Conservation (phyloP, 2,888 invertebrate genomes). For the Phyllotreta cruciferae region DNA sequence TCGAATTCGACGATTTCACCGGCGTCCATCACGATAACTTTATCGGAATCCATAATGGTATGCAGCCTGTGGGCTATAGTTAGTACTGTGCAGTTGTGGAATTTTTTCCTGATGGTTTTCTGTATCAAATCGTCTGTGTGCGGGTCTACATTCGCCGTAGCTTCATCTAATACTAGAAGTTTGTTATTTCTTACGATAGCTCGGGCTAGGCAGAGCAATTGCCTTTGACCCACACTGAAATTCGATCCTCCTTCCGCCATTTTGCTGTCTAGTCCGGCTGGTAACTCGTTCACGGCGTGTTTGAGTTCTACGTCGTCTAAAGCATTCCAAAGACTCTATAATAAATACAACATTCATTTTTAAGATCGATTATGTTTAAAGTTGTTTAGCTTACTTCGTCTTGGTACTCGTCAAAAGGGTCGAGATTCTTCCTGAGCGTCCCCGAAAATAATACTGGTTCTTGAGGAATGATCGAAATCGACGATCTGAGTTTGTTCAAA, state of each 20-base stretch:
- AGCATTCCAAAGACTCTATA: conserved; percentile 73
- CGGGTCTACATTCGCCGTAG: conserved; percentile 82
- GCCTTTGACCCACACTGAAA: conserved; percentile 64
- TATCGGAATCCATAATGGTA: conserved; percentile 8
- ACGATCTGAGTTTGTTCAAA: conserved; percentile 74
- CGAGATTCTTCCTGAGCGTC: conserved; percentile 85
- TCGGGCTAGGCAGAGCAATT: conserved; percentile 72
- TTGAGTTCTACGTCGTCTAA: conserved; percentile 84
- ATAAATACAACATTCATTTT: background rate
- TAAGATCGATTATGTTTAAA: background rate
- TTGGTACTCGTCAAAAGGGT: conserved; percentile 82
- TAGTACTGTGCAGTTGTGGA: conserved; percentile 79
- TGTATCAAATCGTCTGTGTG: conserved; percentile 80
- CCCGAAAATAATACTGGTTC: conserved; percentile 88
- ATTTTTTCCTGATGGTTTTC: conserved; percentile 74
- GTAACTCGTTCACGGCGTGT: conserved; percentile 67
- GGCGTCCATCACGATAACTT: conserved; percentile 1
- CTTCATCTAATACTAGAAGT: conserved; percentile 66
- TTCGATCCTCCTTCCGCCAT: conserved; percentile 72
- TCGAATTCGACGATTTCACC: conserved; percentile 2
- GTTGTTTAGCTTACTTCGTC: conserved; percentile 64
- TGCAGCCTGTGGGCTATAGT: conserved; percentile 57
- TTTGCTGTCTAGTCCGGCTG: conserved; percentile 69
- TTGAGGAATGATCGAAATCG: conserved; percentile 85
- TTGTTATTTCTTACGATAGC: conserved; percentile 62